Evolutionary conservation across 2,888 invertebrate genomes (phyloP).

Genomic region (Mylabris sibirica): DNA sequence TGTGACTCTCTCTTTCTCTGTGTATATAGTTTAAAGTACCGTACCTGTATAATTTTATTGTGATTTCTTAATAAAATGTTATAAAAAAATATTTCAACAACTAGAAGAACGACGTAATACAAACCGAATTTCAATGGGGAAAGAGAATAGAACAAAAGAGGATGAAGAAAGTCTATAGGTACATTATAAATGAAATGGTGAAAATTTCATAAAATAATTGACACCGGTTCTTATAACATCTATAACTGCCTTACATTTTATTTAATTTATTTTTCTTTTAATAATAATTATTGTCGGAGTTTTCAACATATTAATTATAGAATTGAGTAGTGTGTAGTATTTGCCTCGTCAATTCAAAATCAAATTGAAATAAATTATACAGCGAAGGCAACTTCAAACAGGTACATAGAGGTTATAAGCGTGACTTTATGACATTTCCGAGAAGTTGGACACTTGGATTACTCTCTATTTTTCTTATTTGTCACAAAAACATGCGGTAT

Average conservation of each 20-base stretch:
- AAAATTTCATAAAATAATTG: background rate
- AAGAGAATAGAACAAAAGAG: background rate
- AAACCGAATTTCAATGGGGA: background rate
- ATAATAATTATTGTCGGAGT: background rate
- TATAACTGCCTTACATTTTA: conserved; percentile 8
- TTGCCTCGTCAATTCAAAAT: conserved; percentile 15
- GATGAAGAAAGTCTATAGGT: background rate
- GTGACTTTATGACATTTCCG: too few relatives aligned
- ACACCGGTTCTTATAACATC: conserved; percentile 7
- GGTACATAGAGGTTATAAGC: too few relatives aligned
- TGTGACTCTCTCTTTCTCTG: too few relatives aligned
- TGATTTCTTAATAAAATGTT: too few relatives aligned
- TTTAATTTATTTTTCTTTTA: background rate
- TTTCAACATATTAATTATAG: conserved; percentile 28
- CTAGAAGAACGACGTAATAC: background rate
- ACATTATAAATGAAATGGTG: too few relatives aligned
- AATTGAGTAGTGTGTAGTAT: conserved; percentile 19
- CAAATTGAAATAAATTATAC: too few relatives aligned
- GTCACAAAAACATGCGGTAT: too few relatives aligned
- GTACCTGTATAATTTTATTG: too few relatives aligned
- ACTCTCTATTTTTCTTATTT: too few relatives aligned
- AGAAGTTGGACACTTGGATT: too few relatives aligned
- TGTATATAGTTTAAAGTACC: too few relatives aligned
- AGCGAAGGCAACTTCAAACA: too few relatives aligned
- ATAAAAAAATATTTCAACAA: background rate